Conservation (phyloP, 2,888 invertebrate genomes). For the Morinoia aosen region DNA sequence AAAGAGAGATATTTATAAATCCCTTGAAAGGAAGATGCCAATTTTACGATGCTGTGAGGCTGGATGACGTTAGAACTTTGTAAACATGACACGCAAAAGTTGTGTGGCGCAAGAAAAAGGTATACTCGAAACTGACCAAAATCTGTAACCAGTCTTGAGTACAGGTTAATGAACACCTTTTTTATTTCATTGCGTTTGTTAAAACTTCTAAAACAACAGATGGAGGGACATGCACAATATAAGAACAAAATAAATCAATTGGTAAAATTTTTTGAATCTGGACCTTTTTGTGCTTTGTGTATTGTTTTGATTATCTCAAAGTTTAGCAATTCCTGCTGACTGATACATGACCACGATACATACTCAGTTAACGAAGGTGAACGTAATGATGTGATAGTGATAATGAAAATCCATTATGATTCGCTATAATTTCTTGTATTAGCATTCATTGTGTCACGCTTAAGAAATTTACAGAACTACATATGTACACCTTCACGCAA, state of each 20-base stretch:
- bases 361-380: too few relatives aligned
- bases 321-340: too few relatives aligned
- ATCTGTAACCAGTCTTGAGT: too few relatives aligned
- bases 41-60: background rate
- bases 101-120: too few relatives aligned
- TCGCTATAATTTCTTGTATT: too few relatives aligned
- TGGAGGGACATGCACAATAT: background rate
- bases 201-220: background rate
- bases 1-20: constrained; percentile 4
- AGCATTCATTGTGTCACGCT: background rate
- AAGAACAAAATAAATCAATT: background rate
- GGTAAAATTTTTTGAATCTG: background rate
- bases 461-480: background rate
- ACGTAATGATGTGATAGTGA: too few relatives aligned
- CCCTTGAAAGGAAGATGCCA: background rate
- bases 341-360: too few relatives aligned
- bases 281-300: background rate
- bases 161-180: background rate
- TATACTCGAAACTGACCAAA: too few relatives aligned
- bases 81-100: background rate
- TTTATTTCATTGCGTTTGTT: background rate
- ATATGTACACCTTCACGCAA: background rate
- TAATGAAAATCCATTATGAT: too few relatives aligned
- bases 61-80: background rate
- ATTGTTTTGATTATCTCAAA: background rate